Evolutionary conservation across 1,140 invertebrate genomes (phyloP).

Genomic region (Euura lappo): DNA sequence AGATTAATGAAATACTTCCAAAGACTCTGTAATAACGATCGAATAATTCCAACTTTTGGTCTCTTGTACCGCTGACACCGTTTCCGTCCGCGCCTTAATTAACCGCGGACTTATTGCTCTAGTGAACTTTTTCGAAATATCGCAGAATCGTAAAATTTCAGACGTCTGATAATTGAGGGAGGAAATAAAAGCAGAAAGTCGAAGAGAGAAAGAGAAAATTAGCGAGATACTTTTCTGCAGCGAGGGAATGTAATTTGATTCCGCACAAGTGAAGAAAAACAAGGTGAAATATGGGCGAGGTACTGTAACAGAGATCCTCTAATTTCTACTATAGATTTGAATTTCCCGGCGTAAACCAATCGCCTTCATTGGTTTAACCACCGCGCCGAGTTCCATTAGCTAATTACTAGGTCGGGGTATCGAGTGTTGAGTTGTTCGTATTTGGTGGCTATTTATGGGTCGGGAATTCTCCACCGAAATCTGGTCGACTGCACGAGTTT

Average conservation of each 20-base stretch:
- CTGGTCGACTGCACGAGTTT: too few species aligned
- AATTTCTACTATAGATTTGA: conserved; percentile 59
- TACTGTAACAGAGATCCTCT: conserved; percentile 32
- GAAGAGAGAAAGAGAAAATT: neutral
- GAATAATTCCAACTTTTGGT: conserved; percentile 7
- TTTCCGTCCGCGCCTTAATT: too few species aligned
- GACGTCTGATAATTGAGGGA: too few species aligned
- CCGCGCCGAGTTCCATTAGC: conserved; percentile 53
- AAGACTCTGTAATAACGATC: conserved; percentile 35
- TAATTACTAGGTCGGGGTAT: conserved; percentile 48
- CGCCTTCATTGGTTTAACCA: conserved; percentile 8
- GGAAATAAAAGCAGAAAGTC: neutral
- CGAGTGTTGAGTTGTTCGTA: conserved; percentile 3
- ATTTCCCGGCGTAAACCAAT: conserved; percentile 50
- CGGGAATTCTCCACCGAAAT: neutral
- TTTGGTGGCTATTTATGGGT: neutral
- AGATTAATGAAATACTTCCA: conserved; percentile 53
- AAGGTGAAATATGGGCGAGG: conserved; percentile 55
- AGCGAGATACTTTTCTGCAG: neutral
- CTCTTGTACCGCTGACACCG: too few species aligned
- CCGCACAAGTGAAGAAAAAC: conserved; percentile 43
- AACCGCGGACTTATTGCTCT: too few species aligned
- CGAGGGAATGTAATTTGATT: neutral
- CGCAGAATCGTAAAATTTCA: too few species aligned
- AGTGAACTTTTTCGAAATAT: too few species aligned